A percentile compares a stretch with the other conserved stretches of the same genome.
phyloP scores from a whole-genome alignment of 23 tunicate genomes.

The Styela plicata region DNA sequence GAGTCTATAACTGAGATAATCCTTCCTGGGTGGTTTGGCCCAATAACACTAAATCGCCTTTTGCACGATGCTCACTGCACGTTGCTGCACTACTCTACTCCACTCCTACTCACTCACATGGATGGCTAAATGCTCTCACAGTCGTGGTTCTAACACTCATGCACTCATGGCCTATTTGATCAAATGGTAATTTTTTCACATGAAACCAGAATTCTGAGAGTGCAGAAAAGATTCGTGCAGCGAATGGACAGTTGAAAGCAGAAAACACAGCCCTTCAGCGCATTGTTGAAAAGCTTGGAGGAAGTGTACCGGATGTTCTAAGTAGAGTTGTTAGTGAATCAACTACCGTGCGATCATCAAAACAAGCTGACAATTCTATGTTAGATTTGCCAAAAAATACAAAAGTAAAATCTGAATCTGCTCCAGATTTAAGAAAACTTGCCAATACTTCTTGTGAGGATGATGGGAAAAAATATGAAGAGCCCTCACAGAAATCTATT shows the following conservation, averaged over 20 bases:
- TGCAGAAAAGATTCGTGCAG: slow-evolving; percentile 29
- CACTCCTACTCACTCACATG: background rate
- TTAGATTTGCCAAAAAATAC: background rate
- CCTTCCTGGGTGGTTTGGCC: too few relatives aligned
- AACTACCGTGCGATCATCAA: background rate
- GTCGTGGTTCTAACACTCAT: slow-evolving; percentile 10
- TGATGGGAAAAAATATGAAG: background rate
- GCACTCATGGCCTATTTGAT: background rate
- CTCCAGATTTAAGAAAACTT: slow-evolving; percentile 6
- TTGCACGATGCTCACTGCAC: background rate
- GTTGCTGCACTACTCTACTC: background rate
- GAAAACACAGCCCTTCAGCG: slow-evolving; percentile 65
- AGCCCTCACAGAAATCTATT: background rate
- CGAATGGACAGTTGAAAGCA: slow-evolving; percentile 59
- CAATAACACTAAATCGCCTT: background rate
- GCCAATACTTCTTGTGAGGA: background rate
- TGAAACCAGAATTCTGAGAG: slow-evolving; percentile 40
- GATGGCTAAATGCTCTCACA: background rate
- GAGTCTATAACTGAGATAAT: too few relatives aligned
- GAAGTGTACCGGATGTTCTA: slow-evolving; percentile 8
- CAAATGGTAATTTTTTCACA: background rate
- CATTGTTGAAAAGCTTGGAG: slow-evolving; percentile 51
- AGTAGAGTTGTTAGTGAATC: background rate
- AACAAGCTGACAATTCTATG: background rate
- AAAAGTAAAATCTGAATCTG: slow-evolving; percentile 1